phyloP scores from a whole-genome alignment of 2,113 vertebrate genomes.

The Takifugu flavidus region DNA sequence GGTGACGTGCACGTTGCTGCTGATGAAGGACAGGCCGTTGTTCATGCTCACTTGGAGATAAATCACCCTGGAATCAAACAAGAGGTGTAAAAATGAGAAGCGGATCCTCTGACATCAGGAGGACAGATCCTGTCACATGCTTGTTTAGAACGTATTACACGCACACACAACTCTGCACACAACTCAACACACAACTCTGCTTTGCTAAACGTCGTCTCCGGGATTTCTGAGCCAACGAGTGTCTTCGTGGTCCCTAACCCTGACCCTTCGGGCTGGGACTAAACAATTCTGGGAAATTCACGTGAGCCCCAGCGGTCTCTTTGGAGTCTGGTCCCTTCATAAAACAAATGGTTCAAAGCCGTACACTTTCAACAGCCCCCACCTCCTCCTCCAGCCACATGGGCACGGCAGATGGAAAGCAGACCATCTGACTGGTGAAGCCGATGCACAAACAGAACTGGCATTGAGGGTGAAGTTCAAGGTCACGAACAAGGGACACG shows the following conservation, averaged over 20 bases:
- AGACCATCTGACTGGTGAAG: constrained; percentile 9
- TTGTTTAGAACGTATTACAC: not conserved
- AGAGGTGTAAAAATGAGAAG: not conserved
- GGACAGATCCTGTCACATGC: not conserved
- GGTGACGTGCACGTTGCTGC: constrained; percentile 86
- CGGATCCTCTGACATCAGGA: not conserved
- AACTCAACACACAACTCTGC: too few species aligned
- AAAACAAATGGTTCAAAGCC: constrained; percentile 45
- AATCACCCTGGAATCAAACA: constrained; percentile 80
- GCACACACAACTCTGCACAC: not conserved
- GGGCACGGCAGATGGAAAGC: constrained; percentile 39
- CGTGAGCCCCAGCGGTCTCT: constrained; percentile 24
- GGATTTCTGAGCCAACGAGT: too few species aligned
- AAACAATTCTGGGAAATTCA: constrained; percentile 52
- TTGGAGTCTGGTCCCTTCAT: constrained; percentile 12
- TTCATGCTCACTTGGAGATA: constrained; percentile 94
- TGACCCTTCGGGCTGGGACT: not conserved
- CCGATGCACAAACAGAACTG: constrained; percentile 13
- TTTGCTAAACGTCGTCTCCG: too few species aligned
- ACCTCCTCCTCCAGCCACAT: not conserved
- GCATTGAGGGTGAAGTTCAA: constrained; percentile 14
- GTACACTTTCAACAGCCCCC: not conserved
- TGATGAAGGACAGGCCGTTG: constrained; percentile 85
- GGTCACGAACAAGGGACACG: too few species aligned
- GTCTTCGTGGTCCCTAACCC: constrained; percentile 1